Evolutionary conservation across 2,888 invertebrate genomes (phyloP).

Genomic region (Omphaloscelis lunosa): DNA sequence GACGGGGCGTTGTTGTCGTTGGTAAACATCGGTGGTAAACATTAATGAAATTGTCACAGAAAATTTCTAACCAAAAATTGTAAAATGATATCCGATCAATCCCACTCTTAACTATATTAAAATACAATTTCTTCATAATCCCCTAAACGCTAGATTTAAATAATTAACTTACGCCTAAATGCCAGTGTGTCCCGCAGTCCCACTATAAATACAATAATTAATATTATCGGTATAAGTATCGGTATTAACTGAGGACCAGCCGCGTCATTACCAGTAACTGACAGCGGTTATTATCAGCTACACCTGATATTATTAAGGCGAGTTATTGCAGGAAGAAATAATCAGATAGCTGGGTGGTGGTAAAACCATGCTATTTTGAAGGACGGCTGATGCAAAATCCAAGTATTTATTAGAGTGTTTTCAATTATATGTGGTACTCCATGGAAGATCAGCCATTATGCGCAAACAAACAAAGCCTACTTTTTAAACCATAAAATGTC

Average conservation of each 20-base stretch:
- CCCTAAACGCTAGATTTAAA: neutral
- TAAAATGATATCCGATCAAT: neutral
- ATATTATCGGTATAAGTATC: constrained; percentile 15
- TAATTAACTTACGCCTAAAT: neutral
- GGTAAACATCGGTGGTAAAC: too few relatives aligned
- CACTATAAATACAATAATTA: constrained; percentile 18
- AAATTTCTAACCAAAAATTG: neutral
- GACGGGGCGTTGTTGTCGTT: too few relatives aligned
- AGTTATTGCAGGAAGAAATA: constrained; percentile 14
- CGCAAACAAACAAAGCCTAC: neutral
- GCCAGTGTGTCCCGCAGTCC: neutral
- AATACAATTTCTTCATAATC: constrained; percentile 19
- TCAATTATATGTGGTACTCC: too few relatives aligned
- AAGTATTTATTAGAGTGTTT: neutral
- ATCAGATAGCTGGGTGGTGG: neutral
- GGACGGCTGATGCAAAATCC: neutral
- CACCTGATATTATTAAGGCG: constrained; percentile 14
- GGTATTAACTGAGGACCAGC: constrained; percentile 6
- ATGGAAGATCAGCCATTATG: neutral
- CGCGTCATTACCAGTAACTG: constrained; percentile 21
- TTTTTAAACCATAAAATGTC: neutral
- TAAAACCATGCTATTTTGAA: neutral
- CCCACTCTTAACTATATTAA: neutral
- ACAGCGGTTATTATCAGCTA: constrained; percentile 29
- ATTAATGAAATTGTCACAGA: too few relatives aligned